Evolutionary conservation across 2,888 invertebrate genomes (phyloP), one percentile per base, ranked within the genome.

Genomic region (Thymelicus sylvestris): DNA sequence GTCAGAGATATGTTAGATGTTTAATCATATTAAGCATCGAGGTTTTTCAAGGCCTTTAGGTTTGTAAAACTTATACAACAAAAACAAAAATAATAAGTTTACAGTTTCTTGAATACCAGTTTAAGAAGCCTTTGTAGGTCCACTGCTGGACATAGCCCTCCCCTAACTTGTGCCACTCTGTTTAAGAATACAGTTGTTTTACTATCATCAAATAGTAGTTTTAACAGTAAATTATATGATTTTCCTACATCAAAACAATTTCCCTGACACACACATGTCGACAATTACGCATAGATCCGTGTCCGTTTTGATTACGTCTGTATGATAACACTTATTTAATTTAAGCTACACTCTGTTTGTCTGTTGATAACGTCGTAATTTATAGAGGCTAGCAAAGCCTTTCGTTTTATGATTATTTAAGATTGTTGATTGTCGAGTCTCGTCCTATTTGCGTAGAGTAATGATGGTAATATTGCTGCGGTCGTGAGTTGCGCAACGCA

Each of bases 261-360:
- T 6, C 12, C 8, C 12, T 62, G 44, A 15, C 31, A 31, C 31
- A 12, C 41, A 62, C 24, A 47, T 39, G 24, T 41, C 31, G 8
- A 19, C 50, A 60, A 62, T 60, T 60, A 68, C 44, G 55, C 12
- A 48, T 31, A 70, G 63, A 83, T 84, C 86, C 84, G 75, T 92
- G 92, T 92, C 92, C 92, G 87, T 91, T 86, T 85, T 85, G 84
- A 87, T 88, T 87, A 81, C 86, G 82, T 80, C 84, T 86, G 79
- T 78, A 74, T 84, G 91, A 90, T 92, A 92, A 89, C 86, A 84
- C 75, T 83, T 92, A 91, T 91, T 92, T 92, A 87, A 89, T 89
- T 87, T 84, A 81, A 79, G 81, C 80, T 83, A 84, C 86, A 83
- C 86, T 78, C 79, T 88, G 90, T 90, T 90, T 91, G 87, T 83